phyloP scores from a whole-genome alignment of 37 sponge, comb jelly and placozoan genomes.

The Ephydatia muelleri region DNA sequence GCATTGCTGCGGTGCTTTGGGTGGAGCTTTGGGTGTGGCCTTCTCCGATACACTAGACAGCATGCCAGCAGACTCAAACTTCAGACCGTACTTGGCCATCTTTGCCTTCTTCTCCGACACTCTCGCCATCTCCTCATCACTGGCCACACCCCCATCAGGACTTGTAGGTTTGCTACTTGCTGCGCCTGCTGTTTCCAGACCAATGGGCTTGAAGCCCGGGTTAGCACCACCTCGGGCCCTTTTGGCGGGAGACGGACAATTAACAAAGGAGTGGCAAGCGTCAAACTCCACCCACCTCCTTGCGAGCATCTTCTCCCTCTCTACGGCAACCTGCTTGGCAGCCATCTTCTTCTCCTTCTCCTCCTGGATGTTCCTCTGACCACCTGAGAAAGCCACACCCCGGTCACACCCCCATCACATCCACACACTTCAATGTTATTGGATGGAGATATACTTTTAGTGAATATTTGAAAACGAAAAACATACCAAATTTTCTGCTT shows the following conservation, averaged over 20 bases:
- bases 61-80: conserved; percentile 64
- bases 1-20: background rate
- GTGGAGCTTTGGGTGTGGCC: background rate
- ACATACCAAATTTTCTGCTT: conserved; percentile 65
- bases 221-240: conserved; percentile 6
- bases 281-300: conserved; percentile 8
- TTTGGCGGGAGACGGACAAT: background rate
- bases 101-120: conserved; percentile 40
- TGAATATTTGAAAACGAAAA: background rate
- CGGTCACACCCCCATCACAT: too few relatives aligned
- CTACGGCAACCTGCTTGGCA: conserved; percentile 47
- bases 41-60: conserved; percentile 18
- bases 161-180: background rate
- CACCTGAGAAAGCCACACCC: conserved; percentile 13
- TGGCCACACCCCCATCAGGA: conserved; percentile 7
- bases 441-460: background rate
- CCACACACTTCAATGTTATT: background rate
- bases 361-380: conserved; percentile 34
- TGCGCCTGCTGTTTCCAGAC: background rate
- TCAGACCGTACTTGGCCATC: conserved; percentile 52
- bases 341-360: conserved; percentile 55
- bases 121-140: conserved; percentile 9
- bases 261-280: background rate
- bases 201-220: conserved; percentile 59
- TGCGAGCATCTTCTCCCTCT: conserved; percentile 57